Conservation (phyloP, 2,113 vertebrate genomes). For the Perognathus longimembris region DNA sequence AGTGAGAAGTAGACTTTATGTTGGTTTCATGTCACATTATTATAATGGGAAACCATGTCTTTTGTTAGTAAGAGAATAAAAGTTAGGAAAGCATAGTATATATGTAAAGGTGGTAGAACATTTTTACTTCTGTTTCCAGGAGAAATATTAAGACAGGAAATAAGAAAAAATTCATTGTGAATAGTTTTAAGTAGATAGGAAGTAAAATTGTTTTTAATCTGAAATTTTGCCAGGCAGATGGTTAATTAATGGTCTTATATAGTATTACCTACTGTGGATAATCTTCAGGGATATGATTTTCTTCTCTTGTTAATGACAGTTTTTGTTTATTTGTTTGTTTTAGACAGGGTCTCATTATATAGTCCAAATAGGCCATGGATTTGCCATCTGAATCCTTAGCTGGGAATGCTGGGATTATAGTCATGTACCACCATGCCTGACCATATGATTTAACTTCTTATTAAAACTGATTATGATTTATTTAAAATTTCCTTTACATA, state of each 20-base stretch:
- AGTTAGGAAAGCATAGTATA: conserved; percentile 8
- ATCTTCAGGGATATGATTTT: conserved; percentile 44
- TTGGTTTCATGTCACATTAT: conserved; percentile 35
- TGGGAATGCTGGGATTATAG: no score
- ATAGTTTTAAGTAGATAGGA: background rate
- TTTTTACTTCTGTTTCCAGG: conserved; percentile 21
- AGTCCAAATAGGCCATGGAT: no score
- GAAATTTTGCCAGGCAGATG: conserved; percentile 17
- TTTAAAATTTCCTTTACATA: conserved; percentile 13
- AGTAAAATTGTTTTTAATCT: conserved; percentile 20
- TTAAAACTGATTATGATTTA: conserved; percentile 18
- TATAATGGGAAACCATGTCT: background rate
- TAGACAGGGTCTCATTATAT: no score
- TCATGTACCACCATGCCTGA: no score
- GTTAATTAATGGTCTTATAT: background rate
- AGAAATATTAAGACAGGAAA: conserved; percentile 39
- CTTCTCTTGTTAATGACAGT: no score
- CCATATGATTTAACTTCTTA: background rate
- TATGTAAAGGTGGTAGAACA: conserved; percentile 14
- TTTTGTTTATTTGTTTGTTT: no score
- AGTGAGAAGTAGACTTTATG: background rate
- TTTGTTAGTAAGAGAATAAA: conserved; percentile 41
- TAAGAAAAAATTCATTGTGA: conserved; percentile 26
- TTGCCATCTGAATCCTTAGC: no score
- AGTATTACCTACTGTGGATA: background rate